Percentiles rank a stretch among this genome's conserved stretches.
These are phyloP conservation scores for Cantharis rustica DNA, from an alignment of 2,888 invertebrate species.

Conservation along the genomic window DNA sequence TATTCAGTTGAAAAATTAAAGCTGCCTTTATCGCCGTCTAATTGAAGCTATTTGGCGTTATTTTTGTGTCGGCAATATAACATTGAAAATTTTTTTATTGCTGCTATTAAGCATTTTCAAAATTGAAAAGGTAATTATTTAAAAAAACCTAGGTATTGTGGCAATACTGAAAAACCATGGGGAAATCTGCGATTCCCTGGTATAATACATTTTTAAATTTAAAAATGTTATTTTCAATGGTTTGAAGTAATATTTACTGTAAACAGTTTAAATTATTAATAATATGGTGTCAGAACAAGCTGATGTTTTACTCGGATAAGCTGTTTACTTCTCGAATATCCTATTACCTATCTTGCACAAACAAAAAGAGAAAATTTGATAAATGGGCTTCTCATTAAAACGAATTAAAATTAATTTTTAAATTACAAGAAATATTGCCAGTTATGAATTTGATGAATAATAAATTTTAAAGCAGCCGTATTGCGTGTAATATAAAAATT, in stretches of 20 bases:
- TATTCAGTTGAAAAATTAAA: background rate
- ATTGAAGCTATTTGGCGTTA: background rate
- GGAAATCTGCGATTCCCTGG: background rate
- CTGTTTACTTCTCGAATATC: slow-evolving; percentile 9
- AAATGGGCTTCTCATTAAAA: background rate
- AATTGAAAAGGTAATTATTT: background rate
- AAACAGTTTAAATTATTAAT: slow-evolving; percentile 10
- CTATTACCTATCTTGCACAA: slow-evolving; percentile 6
- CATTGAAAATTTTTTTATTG: too few species aligned
- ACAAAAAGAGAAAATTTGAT: background rate
- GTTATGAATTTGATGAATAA: background rate
- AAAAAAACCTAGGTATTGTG: background rate
- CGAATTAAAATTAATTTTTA: background rate
- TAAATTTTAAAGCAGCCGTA: background rate
- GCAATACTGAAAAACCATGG: background rate
- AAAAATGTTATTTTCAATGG: background rate
- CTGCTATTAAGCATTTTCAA: background rate
- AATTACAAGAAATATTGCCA: background rate
- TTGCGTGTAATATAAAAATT: background rate
- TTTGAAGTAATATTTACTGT: background rate
- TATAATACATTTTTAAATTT: background rate
- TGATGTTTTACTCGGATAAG: slow-evolving; percentile 15
- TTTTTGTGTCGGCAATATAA: background rate
- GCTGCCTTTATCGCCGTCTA: background rate
- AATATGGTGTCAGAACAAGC: slow-evolving; percentile 13